phyloP scores from a whole-genome alignment of 1,140 invertebrate genomes.

The Diploscapter pachys region DNA sequence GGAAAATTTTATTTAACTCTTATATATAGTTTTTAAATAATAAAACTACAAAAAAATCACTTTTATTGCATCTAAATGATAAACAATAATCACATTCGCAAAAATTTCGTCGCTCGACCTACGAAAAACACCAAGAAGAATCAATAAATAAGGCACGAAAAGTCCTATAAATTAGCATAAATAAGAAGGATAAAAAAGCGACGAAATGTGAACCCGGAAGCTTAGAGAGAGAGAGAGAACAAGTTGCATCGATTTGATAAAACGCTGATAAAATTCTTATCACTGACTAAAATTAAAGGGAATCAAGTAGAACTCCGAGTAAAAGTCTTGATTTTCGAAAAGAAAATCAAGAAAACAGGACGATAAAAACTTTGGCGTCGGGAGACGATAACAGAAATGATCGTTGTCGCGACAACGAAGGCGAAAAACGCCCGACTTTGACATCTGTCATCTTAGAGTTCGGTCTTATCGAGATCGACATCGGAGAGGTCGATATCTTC shows the following conservation, averaged over 20 bases:
- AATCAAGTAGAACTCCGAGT: background rate
- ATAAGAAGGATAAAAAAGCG: background rate
- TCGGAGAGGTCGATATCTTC: constrained; percentile 74
- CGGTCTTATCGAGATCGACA: constrained; percentile 74
- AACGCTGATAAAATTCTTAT: background rate
- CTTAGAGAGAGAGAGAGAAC: no score
- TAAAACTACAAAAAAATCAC: background rate
- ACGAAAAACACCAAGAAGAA: background rate
- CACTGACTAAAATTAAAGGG: background rate
- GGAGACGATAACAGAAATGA: background rate
- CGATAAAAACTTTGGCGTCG: background rate
- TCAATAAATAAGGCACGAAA: background rate
- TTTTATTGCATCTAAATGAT: background rate
- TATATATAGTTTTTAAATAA: background rate
- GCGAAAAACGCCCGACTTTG: background rate
- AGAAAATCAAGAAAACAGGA: background rate
- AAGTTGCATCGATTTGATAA: background rate
- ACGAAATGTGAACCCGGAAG: no score
- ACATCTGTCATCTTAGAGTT: constrained; percentile 62
- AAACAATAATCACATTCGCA: background rate
- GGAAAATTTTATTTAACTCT: background rate
- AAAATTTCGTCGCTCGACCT: background rate
- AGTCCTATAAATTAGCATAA: background rate
- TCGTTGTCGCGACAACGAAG: background rate
- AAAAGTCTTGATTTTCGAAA: background rate